phyloP scores from a whole-genome alignment of 1,140 invertebrate genomes.

The Orius insidiosus region DNA sequence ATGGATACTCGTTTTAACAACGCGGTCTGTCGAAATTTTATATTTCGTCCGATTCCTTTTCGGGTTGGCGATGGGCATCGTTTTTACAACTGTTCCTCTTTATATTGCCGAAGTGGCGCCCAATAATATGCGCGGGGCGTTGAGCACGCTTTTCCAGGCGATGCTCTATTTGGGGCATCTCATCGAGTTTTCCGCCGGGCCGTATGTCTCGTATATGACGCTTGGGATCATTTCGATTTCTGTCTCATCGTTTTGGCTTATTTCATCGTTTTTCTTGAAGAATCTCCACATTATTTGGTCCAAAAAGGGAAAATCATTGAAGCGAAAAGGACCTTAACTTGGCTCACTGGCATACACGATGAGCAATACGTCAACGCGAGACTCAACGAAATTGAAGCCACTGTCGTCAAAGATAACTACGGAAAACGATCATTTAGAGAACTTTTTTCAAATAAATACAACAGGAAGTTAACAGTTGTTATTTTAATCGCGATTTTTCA shows the following conservation, averaged over 20 bases:
- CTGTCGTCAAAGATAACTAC: slow-evolving; percentile 23
- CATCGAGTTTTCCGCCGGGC: slow-evolving; percentile 54
- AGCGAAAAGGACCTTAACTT: slow-evolving; percentile 42
- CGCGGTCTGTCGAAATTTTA: not conserved
- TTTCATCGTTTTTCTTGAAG: slow-evolving; percentile 60
- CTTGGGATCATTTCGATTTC: slow-evolving; percentile 43
- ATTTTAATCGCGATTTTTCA: slow-evolving; percentile 24
- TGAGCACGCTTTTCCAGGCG: slow-evolving; percentile 61
- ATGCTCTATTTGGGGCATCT: slow-evolving; percentile 63
- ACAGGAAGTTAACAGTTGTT: slow-evolving; percentile 29
- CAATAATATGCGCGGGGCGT: slow-evolving; percentile 17
- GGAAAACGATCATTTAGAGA: slow-evolving; percentile 26
- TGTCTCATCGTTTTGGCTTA: slow-evolving; percentile 39
- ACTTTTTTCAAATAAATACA: slow-evolving; percentile 28
- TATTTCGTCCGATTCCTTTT: slow-evolving; percentile 9
- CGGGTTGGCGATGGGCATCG: slow-evolving; percentile 52
- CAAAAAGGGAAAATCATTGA: slow-evolving; percentile 36
- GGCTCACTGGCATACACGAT: slow-evolving; percentile 33
- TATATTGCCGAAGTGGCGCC: slow-evolving; percentile 64
- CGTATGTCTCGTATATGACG: slow-evolving; percentile 44
- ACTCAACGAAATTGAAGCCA: slow-evolving; percentile 19
- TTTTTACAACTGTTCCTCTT: slow-evolving; percentile 59
- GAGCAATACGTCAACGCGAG: slow-evolving; percentile 15
- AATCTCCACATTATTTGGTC: slow-evolving; percentile 57
- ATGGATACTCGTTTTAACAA: slow-evolving; percentile 2